These are phyloP conservation scores for Diabrotica balteata DNA, from an alignment of 2,888 invertebrate species.

Conservation along the genomic window DNA sequence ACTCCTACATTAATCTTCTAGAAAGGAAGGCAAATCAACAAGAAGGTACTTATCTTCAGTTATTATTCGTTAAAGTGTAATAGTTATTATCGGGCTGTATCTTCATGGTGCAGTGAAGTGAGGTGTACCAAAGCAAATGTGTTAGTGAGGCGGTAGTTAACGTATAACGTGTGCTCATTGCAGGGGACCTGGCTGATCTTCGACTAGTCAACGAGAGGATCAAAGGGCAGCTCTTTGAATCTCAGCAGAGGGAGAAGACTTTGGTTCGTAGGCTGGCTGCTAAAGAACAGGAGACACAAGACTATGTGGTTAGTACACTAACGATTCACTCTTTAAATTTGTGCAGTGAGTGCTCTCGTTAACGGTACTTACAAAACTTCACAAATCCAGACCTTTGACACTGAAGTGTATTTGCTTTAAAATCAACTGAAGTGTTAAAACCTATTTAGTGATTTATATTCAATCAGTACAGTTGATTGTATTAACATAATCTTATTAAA, in stretches of 20 bases:
- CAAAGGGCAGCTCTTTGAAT: constrained; percentile 83
- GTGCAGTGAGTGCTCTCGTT: constrained; percentile 37
- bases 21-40: constrained; percentile 77
- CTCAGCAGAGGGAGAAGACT: constrained; percentile 89
- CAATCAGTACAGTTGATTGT: constrained; percentile 21
- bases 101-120: constrained; percentile 49
- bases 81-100: constrained; percentile 40
- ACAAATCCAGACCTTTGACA: constrained; percentile 25
- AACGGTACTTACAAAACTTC: constrained; percentile 26
- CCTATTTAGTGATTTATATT: constrained; percentile 11
- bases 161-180: constrained; percentile 54
- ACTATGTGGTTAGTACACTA: constrained; percentile 82
- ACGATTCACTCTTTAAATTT: constrained; percentile 51
- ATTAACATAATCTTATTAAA: constrained; percentile 6
- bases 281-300: constrained; percentile 97
- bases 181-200: constrained; percentile 75
- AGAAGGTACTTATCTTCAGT: constrained; percentile 73
- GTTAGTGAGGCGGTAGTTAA: constrained; percentile 40
- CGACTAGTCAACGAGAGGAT: constrained; percentile 81
- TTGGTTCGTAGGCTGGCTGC: constrained; percentile 90
- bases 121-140: constrained; percentile 37
- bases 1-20: constrained; percentile 77
- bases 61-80: constrained; percentile 45
- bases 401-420: constrained; percentile 20
- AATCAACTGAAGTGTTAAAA: constrained; percentile 25